phyloP scores from a whole-genome alignment of 2,797 vertebrate genomes.

The Pygocentrus nattereri region DNA sequence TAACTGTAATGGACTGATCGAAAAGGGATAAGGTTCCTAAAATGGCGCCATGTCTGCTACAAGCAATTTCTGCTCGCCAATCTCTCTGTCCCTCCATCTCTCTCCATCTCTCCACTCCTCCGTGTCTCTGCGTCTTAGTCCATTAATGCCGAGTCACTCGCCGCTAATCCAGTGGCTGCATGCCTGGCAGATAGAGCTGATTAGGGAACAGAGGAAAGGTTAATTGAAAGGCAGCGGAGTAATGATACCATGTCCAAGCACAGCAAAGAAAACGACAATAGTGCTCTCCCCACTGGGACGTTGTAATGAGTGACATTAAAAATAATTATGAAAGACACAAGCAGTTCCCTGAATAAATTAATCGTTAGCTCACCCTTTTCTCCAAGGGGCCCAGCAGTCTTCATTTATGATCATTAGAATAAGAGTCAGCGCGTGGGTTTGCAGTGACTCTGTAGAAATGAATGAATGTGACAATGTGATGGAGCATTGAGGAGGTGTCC shows the following conservation, averaged over 20 bases:
- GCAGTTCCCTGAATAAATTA: slow-evolving; percentile 69
- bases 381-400: slow-evolving; percentile 45
- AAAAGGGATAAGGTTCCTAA: slow-evolving; percentile 23
- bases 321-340: slow-evolving; percentile 77
- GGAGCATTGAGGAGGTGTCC: background rate
- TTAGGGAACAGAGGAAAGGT: slow-evolving; percentile 69
- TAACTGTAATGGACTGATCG: slow-evolving; percentile 22
- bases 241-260: slow-evolving; percentile 73
- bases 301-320: slow-evolving; percentile 76
- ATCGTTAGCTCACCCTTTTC: slow-evolving; percentile 62
- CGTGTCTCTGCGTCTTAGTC: slow-evolving; percentile 50
- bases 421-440: slow-evolving; percentile 42
- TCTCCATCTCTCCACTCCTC: slow-evolving; percentile 33
- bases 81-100: slow-evolving; percentile 2
- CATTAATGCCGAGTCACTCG: slow-evolving; percentile 66
- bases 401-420: slow-evolving; percentile 62
- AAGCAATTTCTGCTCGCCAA: slow-evolving; percentile 10
- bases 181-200: slow-evolving; percentile 66
- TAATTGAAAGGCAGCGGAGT: slow-evolving; percentile 70
- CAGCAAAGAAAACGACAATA: slow-evolving; percentile 57
- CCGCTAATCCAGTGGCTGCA: slow-evolving; percentile 58
- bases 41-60: background rate
- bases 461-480: slow-evolving; percentile 6
- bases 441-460: background rate
- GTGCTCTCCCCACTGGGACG: slow-evolving; percentile 58